Conservation (phyloP, 2,797 vertebrate genomes). For the Poeciliopsis turneri region DNA sequence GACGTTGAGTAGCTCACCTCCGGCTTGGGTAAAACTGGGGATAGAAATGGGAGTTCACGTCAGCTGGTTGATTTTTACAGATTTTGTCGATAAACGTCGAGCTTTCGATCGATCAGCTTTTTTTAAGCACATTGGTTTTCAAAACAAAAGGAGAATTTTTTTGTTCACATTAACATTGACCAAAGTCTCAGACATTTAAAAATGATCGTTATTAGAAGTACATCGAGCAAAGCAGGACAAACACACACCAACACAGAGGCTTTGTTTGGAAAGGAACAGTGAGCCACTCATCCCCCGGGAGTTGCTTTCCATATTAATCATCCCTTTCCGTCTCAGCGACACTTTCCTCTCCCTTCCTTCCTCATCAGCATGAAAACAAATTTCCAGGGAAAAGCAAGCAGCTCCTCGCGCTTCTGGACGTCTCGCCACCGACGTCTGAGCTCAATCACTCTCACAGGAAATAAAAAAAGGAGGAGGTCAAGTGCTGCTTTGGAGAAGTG, state of each 20-base stretch:
- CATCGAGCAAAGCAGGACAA: neutral
- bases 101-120: no score
- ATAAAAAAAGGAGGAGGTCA: neutral
- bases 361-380: constrained; percentile 26
- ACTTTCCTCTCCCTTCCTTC: constrained; percentile 30
- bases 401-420: constrained; percentile 7
- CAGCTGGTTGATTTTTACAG: neutral
- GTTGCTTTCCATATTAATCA: constrained; percentile 61
- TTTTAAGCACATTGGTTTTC: no score
- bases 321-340: constrained; percentile 27
- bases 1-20: constrained; percentile 64
- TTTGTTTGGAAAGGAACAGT: constrained; percentile 74
- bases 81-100: no score
- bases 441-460: neutral
- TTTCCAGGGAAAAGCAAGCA: constrained; percentile 1
- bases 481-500: neutral
- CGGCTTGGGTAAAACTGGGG: constrained; percentile 78
- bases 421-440: neutral
- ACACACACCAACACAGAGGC: constrained; percentile 30
- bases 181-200: no score
- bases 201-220: no score
- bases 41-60: neutral
- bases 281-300: constrained; percentile 56
- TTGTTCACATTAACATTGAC: no score
- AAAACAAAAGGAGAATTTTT: no score